Evolutionary conservation across 2,888 invertebrate genomes (phyloP).

Genomic region (Euzophera pinguis): DNA sequence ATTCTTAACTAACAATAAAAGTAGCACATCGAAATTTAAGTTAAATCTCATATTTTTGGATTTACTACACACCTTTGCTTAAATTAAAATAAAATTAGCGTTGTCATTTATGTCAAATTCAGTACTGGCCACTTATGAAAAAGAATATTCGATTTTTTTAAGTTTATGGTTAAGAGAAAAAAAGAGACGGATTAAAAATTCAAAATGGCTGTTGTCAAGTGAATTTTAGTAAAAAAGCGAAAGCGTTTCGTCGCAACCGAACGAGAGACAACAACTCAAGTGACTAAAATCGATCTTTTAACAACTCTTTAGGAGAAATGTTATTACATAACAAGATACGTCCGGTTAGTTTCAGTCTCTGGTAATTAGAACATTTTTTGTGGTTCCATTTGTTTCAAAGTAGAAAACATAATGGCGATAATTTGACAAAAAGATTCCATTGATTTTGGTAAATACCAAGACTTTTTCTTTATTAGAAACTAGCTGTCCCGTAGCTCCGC

Average conservation of each 20-base stretch:
- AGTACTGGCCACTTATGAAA: not conserved
- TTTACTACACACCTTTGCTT: not conserved
- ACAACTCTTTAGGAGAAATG: constrained; percentile 59
- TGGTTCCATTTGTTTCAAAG: not conserved
- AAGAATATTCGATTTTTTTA: not conserved
- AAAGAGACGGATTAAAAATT: not conserved
- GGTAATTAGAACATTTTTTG: constrained; percentile 11
- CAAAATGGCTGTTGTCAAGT: constrained; percentile 15
- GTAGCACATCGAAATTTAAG: constrained; percentile 27
- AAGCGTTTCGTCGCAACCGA: constrained; percentile 46
- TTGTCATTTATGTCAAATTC: not conserved
- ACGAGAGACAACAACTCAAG: constrained; percentile 46
- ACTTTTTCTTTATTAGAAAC: too few species aligned
- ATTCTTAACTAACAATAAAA: constrained; percentile 30
- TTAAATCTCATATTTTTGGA: constrained; percentile 22
- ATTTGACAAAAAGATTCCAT: too few species aligned
- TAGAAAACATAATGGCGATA: not conserved
- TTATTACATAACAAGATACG: constrained; percentile 56
- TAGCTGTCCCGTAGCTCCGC: too few species aligned
- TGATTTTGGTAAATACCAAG: too few species aligned
- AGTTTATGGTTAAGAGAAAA: not conserved
- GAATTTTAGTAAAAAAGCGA: constrained; percentile 39
- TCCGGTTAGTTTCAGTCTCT: constrained; percentile 20
- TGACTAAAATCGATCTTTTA: constrained; percentile 52
- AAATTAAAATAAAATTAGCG: not conserved